Conservation (phyloP, 1,140 invertebrate genomes). For the Nymphalis io region DNA sequence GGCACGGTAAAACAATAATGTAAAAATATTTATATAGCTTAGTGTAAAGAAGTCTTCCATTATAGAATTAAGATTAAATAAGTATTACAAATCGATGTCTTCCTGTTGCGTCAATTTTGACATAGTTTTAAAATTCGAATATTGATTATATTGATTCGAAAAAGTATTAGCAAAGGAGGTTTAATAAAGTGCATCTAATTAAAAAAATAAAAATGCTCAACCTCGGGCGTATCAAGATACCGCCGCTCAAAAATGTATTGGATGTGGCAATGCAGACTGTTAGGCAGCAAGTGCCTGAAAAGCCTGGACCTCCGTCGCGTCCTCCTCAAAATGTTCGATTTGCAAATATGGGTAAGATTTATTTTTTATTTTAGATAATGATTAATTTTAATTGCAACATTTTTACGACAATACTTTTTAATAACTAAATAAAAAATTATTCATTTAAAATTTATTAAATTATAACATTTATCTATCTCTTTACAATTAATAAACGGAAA, state of each 20-base stretch:
- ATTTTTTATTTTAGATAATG: neutral
- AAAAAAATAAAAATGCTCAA: conserved; percentile 58
- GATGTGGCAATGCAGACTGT: conserved; percentile 91
- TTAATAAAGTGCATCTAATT: neutral
- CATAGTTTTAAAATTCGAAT: conserved; percentile 34
- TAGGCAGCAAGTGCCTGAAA: conserved; percentile 88
- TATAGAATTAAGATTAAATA: conserved; percentile 50
- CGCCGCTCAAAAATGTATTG: conserved; percentile 87
- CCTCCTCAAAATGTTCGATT: conserved; percentile 83
- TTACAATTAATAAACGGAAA: no score
- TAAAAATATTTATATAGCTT: conserved; percentile 53
- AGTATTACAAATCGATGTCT: conserved; percentile 57
- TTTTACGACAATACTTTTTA: no score
- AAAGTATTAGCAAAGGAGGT: conserved; percentile 10
- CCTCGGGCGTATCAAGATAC: conserved; percentile 83
- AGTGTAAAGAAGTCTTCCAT: conserved; percentile 78
- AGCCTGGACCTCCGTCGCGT: conserved; percentile 79
- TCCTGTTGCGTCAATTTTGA: conserved; percentile 60
- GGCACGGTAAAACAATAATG: conserved; percentile 55
- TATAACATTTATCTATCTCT: no score
- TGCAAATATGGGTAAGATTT: conserved; percentile 82
- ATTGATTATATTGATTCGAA: conserved; percentile 11
- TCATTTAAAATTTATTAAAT: no score
- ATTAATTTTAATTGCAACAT: no score
- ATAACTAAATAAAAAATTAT: no score